Evolutionary conservation across 2,113 vertebrate species (phyloP).

Genomic region (Struthidea cinerea): DNA sequence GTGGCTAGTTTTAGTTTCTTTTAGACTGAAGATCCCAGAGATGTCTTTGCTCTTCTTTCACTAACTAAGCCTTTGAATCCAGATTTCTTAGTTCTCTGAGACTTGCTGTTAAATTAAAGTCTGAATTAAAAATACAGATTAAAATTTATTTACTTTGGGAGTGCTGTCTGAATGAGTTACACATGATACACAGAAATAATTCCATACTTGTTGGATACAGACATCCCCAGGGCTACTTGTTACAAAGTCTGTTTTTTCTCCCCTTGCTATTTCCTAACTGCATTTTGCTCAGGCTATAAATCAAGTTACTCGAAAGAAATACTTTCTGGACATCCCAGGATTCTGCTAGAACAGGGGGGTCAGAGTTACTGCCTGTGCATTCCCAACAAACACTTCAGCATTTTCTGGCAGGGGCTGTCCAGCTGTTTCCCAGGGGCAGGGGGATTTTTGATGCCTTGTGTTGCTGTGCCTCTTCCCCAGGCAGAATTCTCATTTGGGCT

Average conservation of each 20-base stretch:
- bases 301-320: neutral
- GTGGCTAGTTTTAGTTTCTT: neutral
- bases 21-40: neutral
- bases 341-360: neutral
- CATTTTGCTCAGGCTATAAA: neutral
- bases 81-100: neutral
- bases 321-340: neutral
- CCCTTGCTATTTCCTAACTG: neutral
- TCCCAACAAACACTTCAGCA: neutral
- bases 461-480: neutral
- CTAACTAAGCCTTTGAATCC: neutral
- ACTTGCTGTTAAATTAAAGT: neutral
- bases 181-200: neutral
- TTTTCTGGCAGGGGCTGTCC: neutral
- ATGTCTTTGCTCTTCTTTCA: neutral
- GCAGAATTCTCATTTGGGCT: neutral
- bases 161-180: neutral
- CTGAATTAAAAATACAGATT: slow-evolving; percentile 33
- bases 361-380: neutral
- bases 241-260: neutral
- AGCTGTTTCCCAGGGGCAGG: neutral
- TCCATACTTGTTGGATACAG: neutral
- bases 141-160: slow-evolving; percentile 44
- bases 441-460: neutral
- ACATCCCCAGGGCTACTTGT: neutral